Percentiles rank a stretch among this genome's conserved stretches.
These are phyloP conservation scores for Dromas ardeola DNA, from an alignment of 2,113 vertebrate genomes.

Conservation along the genomic window DNA sequence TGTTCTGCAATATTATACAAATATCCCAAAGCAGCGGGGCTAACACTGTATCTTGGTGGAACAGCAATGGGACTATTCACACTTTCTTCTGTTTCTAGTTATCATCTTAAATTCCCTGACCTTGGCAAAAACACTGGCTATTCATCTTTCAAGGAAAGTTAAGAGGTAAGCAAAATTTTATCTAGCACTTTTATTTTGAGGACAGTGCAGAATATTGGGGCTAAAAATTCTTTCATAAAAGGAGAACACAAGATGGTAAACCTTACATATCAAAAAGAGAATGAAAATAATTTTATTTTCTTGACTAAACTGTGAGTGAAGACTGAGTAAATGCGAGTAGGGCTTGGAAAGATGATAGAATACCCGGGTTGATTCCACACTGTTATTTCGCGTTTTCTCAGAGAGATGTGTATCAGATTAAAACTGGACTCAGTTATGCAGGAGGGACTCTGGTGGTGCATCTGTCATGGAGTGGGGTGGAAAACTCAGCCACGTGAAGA, in stretches of 20 bases:
- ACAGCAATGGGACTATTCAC: background rate
- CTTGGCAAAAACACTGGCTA: background rate
- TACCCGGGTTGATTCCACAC: background rate
- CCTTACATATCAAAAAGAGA: background rate
- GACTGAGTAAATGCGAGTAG: background rate
- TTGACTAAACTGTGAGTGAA: background rate
- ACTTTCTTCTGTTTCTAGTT: background rate
- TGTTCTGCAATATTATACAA: background rate
- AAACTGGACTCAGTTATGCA: background rate
- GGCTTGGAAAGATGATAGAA: background rate
- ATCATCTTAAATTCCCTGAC: background rate
- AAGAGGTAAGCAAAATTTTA: conserved; percentile 22
- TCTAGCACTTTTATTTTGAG: background rate
- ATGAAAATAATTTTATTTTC: background rate
- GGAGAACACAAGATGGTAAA: background rate
- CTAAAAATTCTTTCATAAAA: background rate
- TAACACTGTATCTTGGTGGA: background rate
- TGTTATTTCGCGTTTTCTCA: conserved; percentile 13
- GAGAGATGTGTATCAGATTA: background rate
- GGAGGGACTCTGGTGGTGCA: background rate
- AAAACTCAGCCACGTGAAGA: background rate
- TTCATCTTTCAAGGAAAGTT: background rate
- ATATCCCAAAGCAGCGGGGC: background rate
- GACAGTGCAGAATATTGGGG: background rate
- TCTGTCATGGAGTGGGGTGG: background rate